Conservation (phyloP, 23 tunicate species). For the Trididemnum miniatum region DNA sequence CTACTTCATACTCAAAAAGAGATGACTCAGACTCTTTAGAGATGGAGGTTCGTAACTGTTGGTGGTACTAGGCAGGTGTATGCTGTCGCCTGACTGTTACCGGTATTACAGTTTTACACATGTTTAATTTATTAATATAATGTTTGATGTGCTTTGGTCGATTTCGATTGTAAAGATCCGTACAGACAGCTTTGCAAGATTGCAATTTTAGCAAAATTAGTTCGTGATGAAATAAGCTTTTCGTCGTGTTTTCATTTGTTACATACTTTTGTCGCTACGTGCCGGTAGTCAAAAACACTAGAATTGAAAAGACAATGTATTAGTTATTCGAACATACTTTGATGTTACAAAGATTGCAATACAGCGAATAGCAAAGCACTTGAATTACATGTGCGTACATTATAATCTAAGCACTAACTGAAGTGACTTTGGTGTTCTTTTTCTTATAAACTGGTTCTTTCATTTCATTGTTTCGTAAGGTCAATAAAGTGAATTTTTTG, state of each 20-base stretch:
- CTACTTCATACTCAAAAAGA: background rate
- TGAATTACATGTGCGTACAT: too few species aligned
- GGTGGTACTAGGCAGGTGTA: background rate
- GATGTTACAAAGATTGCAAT: too few species aligned
- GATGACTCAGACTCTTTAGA: background rate
- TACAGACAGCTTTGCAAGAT: background rate
- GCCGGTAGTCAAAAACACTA: too few species aligned
- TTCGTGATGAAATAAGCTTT: background rate
- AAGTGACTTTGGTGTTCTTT: background rate
- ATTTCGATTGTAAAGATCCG: background rate
- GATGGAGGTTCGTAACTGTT: background rate
- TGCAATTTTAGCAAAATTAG: background rate
- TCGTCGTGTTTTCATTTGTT: background rate
- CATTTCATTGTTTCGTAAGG: background rate
- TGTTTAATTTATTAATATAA: background rate
- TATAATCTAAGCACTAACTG: background rate
- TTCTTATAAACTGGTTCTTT: background rate
- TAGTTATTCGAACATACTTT: too few species aligned
- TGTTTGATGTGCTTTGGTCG: background rate
- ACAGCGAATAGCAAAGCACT: too few species aligned
- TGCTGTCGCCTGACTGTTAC: background rate
- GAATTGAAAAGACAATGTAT: too few species aligned
- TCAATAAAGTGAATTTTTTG: background rate
- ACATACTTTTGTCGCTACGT: background rate
- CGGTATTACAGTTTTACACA: conserved; percentile 1